Evolutionary conservation across 1,140 invertebrate genomes (phyloP).

Genomic region (Maniola jurtina): DNA sequence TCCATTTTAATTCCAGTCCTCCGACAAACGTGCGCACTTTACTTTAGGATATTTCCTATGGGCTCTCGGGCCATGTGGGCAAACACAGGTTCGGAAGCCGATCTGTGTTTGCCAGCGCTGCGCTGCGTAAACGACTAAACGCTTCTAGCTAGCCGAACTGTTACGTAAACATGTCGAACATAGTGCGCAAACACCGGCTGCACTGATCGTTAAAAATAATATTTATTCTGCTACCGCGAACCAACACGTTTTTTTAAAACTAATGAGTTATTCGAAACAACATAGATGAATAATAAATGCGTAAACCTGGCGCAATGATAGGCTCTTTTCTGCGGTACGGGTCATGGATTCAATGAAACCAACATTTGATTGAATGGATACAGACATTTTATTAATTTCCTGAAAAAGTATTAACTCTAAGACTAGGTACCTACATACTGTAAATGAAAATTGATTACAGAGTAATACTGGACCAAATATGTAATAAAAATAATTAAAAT

Average conservation of each 20-base stretch:
- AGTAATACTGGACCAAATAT: too few relatives aligned
- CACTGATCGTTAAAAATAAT: constrained; percentile 76
- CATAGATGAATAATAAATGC: constrained; percentile 7
- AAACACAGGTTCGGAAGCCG: constrained; percentile 60
- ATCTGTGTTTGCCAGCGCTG: constrained; percentile 42
- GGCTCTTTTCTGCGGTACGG: too few relatives aligned
- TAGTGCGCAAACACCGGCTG: constrained; percentile 49
- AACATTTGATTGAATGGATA: too few relatives aligned
- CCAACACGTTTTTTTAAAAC: constrained; percentile 34
- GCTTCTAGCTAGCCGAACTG: constrained; percentile 53
- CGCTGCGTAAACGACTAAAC: constrained; percentile 42
- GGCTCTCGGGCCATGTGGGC: constrained; percentile 24
- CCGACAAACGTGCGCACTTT: too few relatives aligned
- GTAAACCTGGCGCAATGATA: background rate
- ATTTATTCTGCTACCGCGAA: constrained; percentile 65
- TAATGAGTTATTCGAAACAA: constrained; percentile 28
- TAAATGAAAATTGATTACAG: too few relatives aligned
- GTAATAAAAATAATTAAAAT: too few relatives aligned
- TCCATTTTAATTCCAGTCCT: too few relatives aligned
- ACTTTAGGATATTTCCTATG: too few relatives aligned
- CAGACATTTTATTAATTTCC: too few relatives aligned
- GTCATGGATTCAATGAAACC: too few relatives aligned
- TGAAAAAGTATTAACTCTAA: too few relatives aligned
- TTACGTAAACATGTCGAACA: constrained; percentile 76
- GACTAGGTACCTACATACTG: background rate